Evolutionary conservation across 2,113 vertebrate species (phyloP).

Genomic region (Chloropsis cyanopogon): DNA sequence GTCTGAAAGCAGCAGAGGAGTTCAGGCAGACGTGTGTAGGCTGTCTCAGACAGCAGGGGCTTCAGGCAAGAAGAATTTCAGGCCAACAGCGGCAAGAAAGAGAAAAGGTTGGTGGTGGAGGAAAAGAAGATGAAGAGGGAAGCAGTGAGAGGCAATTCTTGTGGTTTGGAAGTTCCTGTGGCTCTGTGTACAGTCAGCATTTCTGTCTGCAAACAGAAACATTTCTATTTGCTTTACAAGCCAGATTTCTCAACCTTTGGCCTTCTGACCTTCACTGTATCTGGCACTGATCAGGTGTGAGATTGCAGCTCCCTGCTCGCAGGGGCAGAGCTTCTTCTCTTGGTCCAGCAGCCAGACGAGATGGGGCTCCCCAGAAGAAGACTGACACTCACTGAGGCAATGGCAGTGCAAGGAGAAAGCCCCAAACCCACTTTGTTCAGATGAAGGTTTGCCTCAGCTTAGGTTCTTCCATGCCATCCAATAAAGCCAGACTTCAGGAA

Average conservation of each 20-base stretch:
- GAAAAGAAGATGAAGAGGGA: constrained; percentile 65
- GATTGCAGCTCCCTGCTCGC: not conserved
- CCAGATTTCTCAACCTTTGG: constrained; percentile 64
- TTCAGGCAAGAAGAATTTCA: constrained; percentile 60
- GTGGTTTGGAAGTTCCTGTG: constrained; percentile 69
- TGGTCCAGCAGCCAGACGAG: not conserved
- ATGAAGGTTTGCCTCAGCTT: not conserved
- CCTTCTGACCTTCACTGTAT: constrained; percentile 57
- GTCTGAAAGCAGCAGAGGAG: constrained; percentile 9
- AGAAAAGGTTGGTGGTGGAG: constrained; percentile 35
- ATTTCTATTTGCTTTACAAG: constrained; percentile 58
- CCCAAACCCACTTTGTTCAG: not conserved
- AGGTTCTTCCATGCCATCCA: not conserved
- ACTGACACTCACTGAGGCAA: not conserved
- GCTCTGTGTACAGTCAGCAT: constrained; percentile 65
- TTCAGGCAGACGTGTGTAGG: constrained; percentile 43
- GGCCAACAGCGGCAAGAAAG: constrained; percentile 35
- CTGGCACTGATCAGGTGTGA: constrained; percentile 42
- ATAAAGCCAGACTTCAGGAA: not conserved
- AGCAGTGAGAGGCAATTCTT: constrained; percentile 62
- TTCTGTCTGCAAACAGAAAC: constrained; percentile 64
- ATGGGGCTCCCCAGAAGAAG: not conserved
- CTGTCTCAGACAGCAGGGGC: constrained; percentile 57
- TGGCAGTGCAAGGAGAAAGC: not conserved
- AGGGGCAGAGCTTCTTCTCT: not conserved